Evolutionary conservation across 2,888 invertebrate genomes (phyloP).

Genomic region (Drosophila niveifrons): DNA sequence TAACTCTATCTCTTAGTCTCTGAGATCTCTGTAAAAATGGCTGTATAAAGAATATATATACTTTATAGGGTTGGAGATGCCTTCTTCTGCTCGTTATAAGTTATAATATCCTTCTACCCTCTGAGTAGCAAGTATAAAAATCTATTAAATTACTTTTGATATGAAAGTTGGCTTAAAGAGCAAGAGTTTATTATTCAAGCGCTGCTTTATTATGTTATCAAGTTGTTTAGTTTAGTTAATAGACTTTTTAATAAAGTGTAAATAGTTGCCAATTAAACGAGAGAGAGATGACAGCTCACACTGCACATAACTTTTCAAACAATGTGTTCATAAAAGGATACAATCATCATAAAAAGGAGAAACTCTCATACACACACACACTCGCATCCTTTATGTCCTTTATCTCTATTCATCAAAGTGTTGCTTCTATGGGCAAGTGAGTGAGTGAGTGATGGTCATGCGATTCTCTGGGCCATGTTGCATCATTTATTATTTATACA

Average conservation of each 20-base stretch:
- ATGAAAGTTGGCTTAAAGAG: too few relatives aligned
- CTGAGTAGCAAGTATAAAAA: too few relatives aligned
- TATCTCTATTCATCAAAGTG: slow-evolving; percentile 3
- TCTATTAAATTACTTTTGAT: too few relatives aligned
- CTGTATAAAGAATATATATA: too few relatives aligned
- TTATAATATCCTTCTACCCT: too few relatives aligned
- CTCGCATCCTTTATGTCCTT: not conserved
- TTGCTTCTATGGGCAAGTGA: slow-evolving; percentile 4
- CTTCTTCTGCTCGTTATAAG: too few relatives aligned
- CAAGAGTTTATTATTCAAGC: too few relatives aligned
- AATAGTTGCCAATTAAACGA: slow-evolving; percentile 40
- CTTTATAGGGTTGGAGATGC: too few relatives aligned
- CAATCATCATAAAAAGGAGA: not conserved
- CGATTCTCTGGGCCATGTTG: slow-evolving; percentile 29
- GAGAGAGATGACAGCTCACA: not conserved
- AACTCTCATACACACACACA: not conserved
- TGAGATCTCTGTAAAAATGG: too few relatives aligned
- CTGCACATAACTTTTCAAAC: slow-evolving; percentile 14
- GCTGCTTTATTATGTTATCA: slow-evolving; percentile 42
- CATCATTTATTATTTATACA: slow-evolving; percentile 76
- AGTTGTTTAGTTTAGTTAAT: slow-evolving; percentile 16
- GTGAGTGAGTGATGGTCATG: slow-evolving; percentile 20
- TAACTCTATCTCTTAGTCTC: too few relatives aligned
- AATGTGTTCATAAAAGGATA: slow-evolving; percentile 28
- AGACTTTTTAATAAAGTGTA: slow-evolving; percentile 33